phyloP scores from a whole-genome alignment of 2,113 vertebrate genomes.

The Cisticola juncidis region DNA sequence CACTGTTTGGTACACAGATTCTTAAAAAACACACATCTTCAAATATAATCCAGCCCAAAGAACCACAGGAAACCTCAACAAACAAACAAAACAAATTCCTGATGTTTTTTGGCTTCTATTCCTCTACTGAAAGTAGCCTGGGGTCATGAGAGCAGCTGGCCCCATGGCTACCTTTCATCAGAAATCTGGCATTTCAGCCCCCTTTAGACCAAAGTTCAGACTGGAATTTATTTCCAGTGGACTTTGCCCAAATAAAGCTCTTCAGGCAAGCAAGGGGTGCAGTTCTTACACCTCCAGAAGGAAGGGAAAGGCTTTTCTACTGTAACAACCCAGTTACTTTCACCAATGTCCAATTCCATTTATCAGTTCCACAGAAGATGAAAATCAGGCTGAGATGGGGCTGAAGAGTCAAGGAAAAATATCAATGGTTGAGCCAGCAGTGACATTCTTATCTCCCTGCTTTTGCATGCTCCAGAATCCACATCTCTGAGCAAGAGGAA shows the following conservation, averaged over 20 bases:
- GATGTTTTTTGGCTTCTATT: not conserved
- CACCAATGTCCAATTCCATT: not conserved
- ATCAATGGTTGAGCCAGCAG: not conserved
- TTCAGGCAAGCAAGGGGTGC: not conserved
- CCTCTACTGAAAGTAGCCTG: not conserved
- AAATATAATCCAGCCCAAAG: not conserved
- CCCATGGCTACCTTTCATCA: rapidly evolving
- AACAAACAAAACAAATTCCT: not conserved
- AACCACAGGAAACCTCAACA: not conserved
- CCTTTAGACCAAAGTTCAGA: not conserved
- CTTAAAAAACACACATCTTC: not conserved
- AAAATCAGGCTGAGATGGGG: not conserved
- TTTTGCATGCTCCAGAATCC: not conserved
- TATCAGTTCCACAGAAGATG: not conserved
- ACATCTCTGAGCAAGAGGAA: not conserved
- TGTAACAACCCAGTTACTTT: not conserved
- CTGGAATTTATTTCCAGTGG: not conserved
- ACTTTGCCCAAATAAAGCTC: not conserved
- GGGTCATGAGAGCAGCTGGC: not conserved
- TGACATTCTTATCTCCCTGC: not conserved
- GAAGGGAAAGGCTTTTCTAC: not conserved
- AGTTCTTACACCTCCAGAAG: not conserved
- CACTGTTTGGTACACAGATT: not conserved
- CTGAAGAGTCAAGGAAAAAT: not conserved
- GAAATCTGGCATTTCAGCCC: not conserved